These are phyloP conservation scores for Lota lota DNA, from an alignment of 2,113 vertebrate genomes.

Conservation along the genomic window DNA sequence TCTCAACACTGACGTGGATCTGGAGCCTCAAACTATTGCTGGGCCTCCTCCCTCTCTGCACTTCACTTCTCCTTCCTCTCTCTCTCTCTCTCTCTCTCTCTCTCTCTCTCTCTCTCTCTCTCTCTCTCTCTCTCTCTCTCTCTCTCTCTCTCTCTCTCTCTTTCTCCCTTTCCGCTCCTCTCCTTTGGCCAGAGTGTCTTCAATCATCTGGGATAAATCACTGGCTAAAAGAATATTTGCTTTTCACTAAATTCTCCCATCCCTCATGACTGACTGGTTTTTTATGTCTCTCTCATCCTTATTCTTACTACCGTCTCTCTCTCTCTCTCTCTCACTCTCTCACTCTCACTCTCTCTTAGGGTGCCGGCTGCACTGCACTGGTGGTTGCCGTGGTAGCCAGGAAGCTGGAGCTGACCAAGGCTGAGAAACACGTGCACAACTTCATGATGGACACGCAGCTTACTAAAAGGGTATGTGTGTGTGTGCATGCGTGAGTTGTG, in stretches of 20 bases:
- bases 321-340: constrained; percentile 8
- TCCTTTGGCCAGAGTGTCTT: constrained; percentile 46
- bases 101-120: too few relatives aligned
- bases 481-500: constrained; percentile 26
- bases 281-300: constrained; percentile 11
- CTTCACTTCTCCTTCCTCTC: constrained; percentile 48
- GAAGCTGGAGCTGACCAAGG: constrained; percentile 98
- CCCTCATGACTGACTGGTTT: constrained; percentile 42
- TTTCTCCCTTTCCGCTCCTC: constrained; percentile 36
- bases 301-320: not conserved
- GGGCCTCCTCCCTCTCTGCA: constrained; percentile 49
- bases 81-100: too few relatives aligned
- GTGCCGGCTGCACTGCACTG: constrained; percentile 92
- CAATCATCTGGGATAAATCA: constrained; percentile 48
- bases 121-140: too few relatives aligned
- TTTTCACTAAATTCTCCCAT: constrained; percentile 35
- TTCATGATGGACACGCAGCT: constrained; percentile 99
- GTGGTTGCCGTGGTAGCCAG: constrained; percentile 98
- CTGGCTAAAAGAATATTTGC: constrained; percentile 30
- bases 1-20: constrained; percentile 48
- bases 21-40: constrained; percentile 47
- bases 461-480: constrained; percentile 87
- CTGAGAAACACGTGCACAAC: constrained; percentile 98
- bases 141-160: too few relatives aligned
- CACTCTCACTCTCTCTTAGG: constrained; percentile 66